These are phyloP conservation scores for Enteromius unitaeniatus DNA, from an alignment of 2,797 vertebrate species.

Conservation along the genomic window DNA sequence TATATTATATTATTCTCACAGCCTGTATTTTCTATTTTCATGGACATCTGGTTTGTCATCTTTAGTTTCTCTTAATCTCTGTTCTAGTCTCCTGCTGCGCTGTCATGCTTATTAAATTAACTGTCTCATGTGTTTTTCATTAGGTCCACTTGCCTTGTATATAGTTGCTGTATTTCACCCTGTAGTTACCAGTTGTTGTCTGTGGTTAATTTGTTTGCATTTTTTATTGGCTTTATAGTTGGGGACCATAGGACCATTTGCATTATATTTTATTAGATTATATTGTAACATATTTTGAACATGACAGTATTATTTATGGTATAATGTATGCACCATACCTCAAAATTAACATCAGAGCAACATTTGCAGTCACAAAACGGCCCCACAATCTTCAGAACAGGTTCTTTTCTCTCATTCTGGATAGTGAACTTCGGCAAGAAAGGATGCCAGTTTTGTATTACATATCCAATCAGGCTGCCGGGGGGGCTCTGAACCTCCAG, in stretches of 20 bases:
- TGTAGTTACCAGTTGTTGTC: not conserved
- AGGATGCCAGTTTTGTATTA: slow-evolving; percentile 81
- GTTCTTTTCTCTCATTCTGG: slow-evolving; percentile 73
- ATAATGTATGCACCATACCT: slow-evolving; percentile 71
- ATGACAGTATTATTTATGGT: not conserved
- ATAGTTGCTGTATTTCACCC: not conserved
- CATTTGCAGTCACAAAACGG: slow-evolving; percentile 79
- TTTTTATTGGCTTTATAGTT: too few relatives aligned
- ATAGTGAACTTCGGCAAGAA: slow-evolving; percentile 81
- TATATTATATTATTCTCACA: not conserved
- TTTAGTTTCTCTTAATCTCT: not conserved
- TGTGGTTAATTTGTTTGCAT: not conserved
- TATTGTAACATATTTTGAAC: not conserved
- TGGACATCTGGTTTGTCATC: not conserved
- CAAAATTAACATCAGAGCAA: slow-evolving; percentile 80
- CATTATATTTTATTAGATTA: not conserved
- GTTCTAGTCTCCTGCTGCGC: not conserved
- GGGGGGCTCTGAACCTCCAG: slow-evolving; percentile 84
- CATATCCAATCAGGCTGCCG: slow-evolving; percentile 78
- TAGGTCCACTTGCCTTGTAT: not conserved
- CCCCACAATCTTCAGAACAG: slow-evolving; percentile 76
- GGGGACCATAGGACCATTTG: not conserved
- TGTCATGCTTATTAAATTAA: not conserved
- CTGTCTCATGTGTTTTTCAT: not conserved
- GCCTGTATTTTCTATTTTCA: not conserved